A percentile compares a stretch with the other conserved stretches of the same genome.
These are phyloP conservation scores for Alentia gelatinosa DNA, from an alignment of 2,888 invertebrate species.

Conservation along the genomic window DNA sequence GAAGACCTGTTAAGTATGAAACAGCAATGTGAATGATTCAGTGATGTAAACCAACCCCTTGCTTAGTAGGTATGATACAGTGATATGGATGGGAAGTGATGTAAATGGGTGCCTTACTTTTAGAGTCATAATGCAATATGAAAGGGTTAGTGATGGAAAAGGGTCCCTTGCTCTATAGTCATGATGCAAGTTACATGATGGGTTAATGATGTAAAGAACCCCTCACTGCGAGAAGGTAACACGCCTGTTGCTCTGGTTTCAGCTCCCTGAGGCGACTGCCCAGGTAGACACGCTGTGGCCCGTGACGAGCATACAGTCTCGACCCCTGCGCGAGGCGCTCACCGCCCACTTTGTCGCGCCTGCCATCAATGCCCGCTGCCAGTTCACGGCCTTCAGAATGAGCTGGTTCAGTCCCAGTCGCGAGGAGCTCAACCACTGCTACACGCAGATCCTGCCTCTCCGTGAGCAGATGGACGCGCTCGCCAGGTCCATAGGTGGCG, in stretches of 20 bases:
- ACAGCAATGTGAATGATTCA: too few species aligned
- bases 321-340: constrained; percentile 2
- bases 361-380: not conserved
- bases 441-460: not conserved
- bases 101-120: too few species aligned
- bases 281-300: not conserved
- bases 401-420: constrained; percentile 11
- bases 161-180: too few species aligned
- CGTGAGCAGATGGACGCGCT: not conserved
- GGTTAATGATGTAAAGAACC: too few species aligned
- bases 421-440: not conserved
- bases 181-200: too few species aligned
- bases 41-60: too few species aligned
- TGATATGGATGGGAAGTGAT: too few species aligned
- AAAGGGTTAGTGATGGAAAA: too few species aligned
- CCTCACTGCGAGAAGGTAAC: too few species aligned
- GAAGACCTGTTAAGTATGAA: too few species aligned
- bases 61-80: too few species aligned
- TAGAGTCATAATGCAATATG: too few species aligned
- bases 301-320: not conserved
- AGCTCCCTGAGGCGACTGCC: not conserved
- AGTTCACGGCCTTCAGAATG: constrained; percentile 28
- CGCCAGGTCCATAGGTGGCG: not conserved
- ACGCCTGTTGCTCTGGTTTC: constrained; percentile 15
- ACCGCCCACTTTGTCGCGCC: not conserved